Evolutionary conservation across 1,140 invertebrate species (phyloP).

Genomic region (Zaprionus inermis): DNA sequence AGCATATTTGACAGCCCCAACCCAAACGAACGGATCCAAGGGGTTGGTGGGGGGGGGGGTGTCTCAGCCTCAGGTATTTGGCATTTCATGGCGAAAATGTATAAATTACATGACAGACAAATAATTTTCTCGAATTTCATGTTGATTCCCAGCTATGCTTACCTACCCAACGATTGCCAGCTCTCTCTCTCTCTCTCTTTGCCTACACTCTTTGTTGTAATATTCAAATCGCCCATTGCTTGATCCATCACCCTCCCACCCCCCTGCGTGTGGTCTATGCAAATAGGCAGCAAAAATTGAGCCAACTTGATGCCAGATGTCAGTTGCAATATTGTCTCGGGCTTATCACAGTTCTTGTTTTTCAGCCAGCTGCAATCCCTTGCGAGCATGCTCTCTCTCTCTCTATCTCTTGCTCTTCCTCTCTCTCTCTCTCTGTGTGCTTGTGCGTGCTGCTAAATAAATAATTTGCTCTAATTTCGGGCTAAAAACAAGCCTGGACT

Average conservation of each 20-base stretch:
- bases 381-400: background rate
- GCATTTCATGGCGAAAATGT: constrained; percentile 25
- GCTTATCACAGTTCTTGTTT: constrained; percentile 17
- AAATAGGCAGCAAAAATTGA: constrained; percentile 44
- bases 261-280: constrained; percentile 12
- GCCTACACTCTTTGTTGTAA: constrained; percentile 9
- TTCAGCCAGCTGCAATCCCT: background rate
- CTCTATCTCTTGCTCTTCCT: background rate
- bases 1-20: constrained; percentile 23
- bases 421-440: background rate
- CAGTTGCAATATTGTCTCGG: constrained; percentile 42
- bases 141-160: constrained; percentile 17
- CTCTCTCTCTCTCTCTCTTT: no score
- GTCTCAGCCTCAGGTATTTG: constrained; percentile 23
- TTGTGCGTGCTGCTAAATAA: constrained; percentile 36
- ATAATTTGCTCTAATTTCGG: constrained; percentile 38
- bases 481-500: constrained; percentile 18
- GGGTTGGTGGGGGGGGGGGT: no score
- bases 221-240: constrained; percentile 6
- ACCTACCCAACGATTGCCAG: no score
- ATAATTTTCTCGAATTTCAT: constrained; percentile 30
- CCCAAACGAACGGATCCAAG: background rate
- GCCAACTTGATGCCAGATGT: constrained; percentile 35
- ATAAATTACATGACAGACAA: constrained; percentile 40
- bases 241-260: background rate